Evolutionary conservation across 2,888 invertebrate species (phyloP), one percentile per base, ranked within the genome.

Genomic region (Lamproptera curius): DNA sequence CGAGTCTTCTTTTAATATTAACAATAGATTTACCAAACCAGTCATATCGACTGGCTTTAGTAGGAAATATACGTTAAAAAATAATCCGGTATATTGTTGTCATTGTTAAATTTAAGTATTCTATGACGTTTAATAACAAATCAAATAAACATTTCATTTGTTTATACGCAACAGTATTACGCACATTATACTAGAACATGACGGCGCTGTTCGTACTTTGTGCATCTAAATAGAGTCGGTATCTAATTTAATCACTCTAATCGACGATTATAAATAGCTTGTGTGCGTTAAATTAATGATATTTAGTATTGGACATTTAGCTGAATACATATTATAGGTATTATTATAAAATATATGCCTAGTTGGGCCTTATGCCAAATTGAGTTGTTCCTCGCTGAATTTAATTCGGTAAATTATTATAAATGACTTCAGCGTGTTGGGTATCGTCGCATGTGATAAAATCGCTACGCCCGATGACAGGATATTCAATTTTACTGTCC

Each of bases 341-440:
- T 5, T 20, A 20, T 20, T 35, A 70, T 75, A 66, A 71, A 66
- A 72, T 75, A 76, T 66, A 67, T 60, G 64, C 67, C 61, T 63
- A 66, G 59, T 60, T 70, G 73, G 77, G 77, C 71, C 56, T 45
- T 58, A 53, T 76, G 79, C 79, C 79, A 79, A 76, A 68, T 70
- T 61, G 61, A 72, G 67, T 16, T 49, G 43, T 66, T 73, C 60
- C n/a, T n/a, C 73, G 67, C 67, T 65, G 68, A 69, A 66, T 61
- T 65, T 70, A 65, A 65, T 62, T 72, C 60, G 57, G 63, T 68
- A 67, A 72, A 71, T 70, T 70, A 67, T 65, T 62, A 63, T 59
- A 62, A 76, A 76, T 72, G 63, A 70, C 60, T 69, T 69, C 63
- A 71, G 60, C 53, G 62, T 69, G 68, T 64, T 58, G 64, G 65